Conservation (phyloP, 2,113 vertebrate genomes). For the Stigmatopora nigra region DNA sequence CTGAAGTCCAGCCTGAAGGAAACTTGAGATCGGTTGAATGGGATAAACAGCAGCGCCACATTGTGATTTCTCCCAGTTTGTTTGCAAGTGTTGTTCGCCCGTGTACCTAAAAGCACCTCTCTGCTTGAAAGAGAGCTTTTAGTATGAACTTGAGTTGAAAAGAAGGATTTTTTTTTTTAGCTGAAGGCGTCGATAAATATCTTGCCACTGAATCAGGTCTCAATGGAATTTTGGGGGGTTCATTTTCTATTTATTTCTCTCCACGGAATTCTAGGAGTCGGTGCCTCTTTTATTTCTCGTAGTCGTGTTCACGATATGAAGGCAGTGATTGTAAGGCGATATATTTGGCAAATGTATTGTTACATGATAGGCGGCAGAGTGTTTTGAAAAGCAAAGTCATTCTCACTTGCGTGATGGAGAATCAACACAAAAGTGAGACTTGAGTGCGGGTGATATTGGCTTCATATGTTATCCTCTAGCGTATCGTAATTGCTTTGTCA, state of each 20-base stretch:
- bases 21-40: conserved; percentile 28
- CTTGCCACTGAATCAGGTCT: conserved; percentile 2
- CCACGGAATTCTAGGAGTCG: conserved; percentile 4
- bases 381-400: background rate
- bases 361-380: background rate
- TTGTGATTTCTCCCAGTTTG: conserved; percentile 17
- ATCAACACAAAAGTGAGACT: background rate
- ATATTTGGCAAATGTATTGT: conserved; percentile 5
- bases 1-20: conserved; percentile 35
- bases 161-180: conserved; percentile 20
- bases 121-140: conserved; percentile 14
- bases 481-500: background rate
- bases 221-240: conserved; percentile 6
- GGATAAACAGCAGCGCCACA: conserved; percentile 15
- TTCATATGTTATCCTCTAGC: background rate
- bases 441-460: background rate
- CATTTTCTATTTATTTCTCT: conserved; percentile 19
- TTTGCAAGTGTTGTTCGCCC: conserved; percentile 15
- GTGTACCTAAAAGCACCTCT: conserved; percentile 15
- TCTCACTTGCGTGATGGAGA: background rate
- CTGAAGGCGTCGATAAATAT: conserved; percentile 9
- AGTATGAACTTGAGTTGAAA: conserved; percentile 15
- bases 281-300: background rate
- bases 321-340: conserved; percentile 7
- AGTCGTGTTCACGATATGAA: conserved; percentile 4